Percentiles rank a stretch among this genome's conserved stretches.
These are phyloP conservation scores for Cottus gobio DNA, from an alignment of 2,113 vertebrate genomes.

Conservation along the genomic window DNA sequence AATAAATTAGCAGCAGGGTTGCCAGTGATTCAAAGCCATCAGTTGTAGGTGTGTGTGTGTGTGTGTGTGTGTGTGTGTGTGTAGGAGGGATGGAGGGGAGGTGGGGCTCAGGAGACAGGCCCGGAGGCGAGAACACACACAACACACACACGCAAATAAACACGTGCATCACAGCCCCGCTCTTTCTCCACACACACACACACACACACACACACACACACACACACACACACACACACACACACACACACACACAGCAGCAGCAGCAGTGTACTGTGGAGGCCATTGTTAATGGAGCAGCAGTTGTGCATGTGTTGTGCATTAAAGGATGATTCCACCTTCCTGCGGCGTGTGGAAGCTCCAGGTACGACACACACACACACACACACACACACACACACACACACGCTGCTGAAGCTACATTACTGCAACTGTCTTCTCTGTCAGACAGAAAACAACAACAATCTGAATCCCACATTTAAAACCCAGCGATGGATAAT, in stretches of 20 bases:
- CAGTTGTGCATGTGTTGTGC: constrained; percentile 39
- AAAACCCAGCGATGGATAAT: not conserved
- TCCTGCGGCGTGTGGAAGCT: not conserved
- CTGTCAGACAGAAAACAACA: not conserved
- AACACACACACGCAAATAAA: constrained; percentile 77
- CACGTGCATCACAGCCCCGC: constrained; percentile 46
- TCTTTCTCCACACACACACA: constrained; percentile 37
- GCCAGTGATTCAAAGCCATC: constrained; percentile 95
- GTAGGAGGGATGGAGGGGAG: constrained; percentile 79
- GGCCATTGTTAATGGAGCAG: constrained; percentile 56
- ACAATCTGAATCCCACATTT: not conserved
- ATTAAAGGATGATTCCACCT: constrained; percentile 43
- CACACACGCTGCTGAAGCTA: not conserved
- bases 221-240: constrained; percentile 39
- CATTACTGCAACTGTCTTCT: too few relatives aligned
- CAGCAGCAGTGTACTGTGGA: constrained; percentile 20
- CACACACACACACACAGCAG: constrained; percentile 32
- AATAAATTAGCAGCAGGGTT: constrained; percentile 93
- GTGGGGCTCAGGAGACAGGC: constrained; percentile 89
- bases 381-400: not conserved
- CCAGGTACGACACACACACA: constrained; percentile 7
- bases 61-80: constrained; percentile 46
- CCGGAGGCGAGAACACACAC: constrained; percentile 88
- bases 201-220: constrained; percentile 68
- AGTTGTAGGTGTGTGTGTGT: constrained; percentile 84